Evolutionary conservation across 2,113 vertebrate genomes (phyloP).

Genomic region (Lanius collurio): DNA sequence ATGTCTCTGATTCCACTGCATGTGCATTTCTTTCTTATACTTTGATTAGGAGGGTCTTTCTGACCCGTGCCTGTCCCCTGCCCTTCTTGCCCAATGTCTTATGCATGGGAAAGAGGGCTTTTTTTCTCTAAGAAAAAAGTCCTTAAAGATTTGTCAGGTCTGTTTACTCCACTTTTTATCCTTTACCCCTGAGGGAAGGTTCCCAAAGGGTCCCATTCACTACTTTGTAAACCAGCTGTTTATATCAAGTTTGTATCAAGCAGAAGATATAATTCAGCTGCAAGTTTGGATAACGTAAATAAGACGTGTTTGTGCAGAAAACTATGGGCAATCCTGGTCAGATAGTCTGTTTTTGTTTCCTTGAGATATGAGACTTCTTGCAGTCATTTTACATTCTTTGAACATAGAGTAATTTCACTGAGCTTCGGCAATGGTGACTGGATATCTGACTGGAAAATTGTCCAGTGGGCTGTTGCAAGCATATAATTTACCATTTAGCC

Average conservation of each 20-base stretch:
- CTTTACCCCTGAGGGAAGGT: neutral
- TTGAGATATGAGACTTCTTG: neutral
- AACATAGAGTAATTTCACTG: neutral
- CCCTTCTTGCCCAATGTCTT: neutral
- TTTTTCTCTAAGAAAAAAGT: neutral
- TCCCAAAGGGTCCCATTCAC: neutral
- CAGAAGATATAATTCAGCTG: neutral
- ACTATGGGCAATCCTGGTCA: neutral
- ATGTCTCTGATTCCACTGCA: neutral
- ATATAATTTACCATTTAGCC: conserved; percentile 14
- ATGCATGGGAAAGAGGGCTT: neutral
- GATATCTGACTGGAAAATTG: conserved; percentile 36
- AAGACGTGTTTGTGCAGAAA: neutral
- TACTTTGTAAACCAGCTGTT: neutral
- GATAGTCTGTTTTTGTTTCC: neutral
- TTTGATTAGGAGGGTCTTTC: neutral
- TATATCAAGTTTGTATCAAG: neutral
- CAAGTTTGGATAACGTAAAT: neutral
- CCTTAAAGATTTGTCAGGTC: neutral
- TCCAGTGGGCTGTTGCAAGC: neutral
- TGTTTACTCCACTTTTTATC: neutral
- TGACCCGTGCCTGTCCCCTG: neutral
- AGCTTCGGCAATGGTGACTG: neutral
- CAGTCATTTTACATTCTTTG: neutral
- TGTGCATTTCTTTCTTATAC: neutral